phyloP scores from a whole-genome alignment of 2,113 vertebrate genomes.

The Psilopogon haemacephalus region DNA sequence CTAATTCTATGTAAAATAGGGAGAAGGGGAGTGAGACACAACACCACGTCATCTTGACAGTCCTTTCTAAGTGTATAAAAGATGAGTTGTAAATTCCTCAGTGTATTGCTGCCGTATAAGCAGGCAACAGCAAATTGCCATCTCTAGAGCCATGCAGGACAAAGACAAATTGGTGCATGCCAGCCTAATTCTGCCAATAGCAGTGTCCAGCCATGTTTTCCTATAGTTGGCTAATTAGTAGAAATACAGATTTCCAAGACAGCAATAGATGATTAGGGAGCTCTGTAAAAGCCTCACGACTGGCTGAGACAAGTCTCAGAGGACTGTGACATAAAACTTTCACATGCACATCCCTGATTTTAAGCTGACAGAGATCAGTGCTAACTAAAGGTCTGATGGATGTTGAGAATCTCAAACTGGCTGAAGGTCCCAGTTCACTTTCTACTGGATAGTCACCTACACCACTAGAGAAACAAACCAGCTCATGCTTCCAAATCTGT shows the following conservation, averaged over 20 bases:
- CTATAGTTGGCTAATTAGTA: conserved; percentile 12
- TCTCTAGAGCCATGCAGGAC: neutral
- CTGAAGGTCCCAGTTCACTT: neutral
- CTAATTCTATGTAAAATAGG: conserved; percentile 40
- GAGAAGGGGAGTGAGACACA: conserved; percentile 8
- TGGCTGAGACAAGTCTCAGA: neutral
- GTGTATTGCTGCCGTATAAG: neutral
- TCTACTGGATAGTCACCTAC: neutral
- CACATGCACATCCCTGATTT: neutral
- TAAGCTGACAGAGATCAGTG: neutral
- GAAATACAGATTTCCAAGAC: conserved; percentile 1
- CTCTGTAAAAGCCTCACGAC: neutral
- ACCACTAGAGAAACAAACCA: neutral
- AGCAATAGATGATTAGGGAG: neutral
- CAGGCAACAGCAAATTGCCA: neutral
- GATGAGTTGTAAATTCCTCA: neutral
- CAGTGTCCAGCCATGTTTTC: neutral
- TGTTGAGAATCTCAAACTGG: neutral
- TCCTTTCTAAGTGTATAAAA: neutral
- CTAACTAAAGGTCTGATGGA: neutral
- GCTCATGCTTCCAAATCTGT: neutral
- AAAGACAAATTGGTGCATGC: neutral
- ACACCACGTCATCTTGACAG: conserved; percentile 8
- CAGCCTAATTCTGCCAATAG: neutral
- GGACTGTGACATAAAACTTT: neutral